phyloP scores from a whole-genome alignment of 2,113 vertebrate species.

The Amphiprion percula region DNA sequence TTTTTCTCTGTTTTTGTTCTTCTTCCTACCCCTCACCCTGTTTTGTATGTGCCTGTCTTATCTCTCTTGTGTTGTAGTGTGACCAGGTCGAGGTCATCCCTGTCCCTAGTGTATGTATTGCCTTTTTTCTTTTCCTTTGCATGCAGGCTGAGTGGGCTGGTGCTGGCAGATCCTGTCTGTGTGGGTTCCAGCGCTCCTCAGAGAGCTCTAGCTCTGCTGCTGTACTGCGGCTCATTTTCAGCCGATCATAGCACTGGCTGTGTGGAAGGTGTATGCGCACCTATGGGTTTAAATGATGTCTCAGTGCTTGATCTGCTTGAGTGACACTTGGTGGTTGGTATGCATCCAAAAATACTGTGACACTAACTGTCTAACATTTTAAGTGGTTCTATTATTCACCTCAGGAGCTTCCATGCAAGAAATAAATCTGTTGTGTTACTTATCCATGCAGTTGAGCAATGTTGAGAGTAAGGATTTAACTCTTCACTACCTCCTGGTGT shows the following conservation, averaged over 20 bases:
- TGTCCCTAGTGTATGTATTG: slow-evolving; percentile 98
- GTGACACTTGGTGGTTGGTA: slow-evolving; percentile 55
- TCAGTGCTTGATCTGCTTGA: slow-evolving; percentile 56
- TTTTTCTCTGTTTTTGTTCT: slow-evolving; percentile 48
- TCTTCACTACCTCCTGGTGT: neutral
- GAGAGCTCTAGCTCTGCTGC: slow-evolving; percentile 51
- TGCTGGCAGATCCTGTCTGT: slow-evolving; percentile 65
- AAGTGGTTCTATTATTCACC: neutral
- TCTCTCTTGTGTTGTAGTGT: slow-evolving; percentile 89
- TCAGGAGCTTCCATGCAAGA: slow-evolving; percentile 27
- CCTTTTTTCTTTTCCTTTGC: slow-evolving; percentile 65
- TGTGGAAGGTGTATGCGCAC: slow-evolving; percentile 33
- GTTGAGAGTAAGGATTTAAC: slow-evolving; percentile 1
- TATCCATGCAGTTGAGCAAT: slow-evolving; percentile 12
- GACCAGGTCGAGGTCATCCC: slow-evolving; percentile 98
- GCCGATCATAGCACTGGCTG: slow-evolving; percentile 21
- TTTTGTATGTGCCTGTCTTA: slow-evolving; percentile 76
- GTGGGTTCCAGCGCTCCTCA: slow-evolving; percentile 65
- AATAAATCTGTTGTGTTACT: slow-evolving; percentile 20
- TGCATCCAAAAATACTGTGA: slow-evolving; percentile 37
- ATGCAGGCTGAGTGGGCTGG: slow-evolving; percentile 74
- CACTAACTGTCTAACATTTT: slow-evolving; percentile 48
- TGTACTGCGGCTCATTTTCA: slow-evolving; percentile 48
- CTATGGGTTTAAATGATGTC: slow-evolving; percentile 38
- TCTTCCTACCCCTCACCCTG: slow-evolving; percentile 78